Evolutionary conservation across 2,888 invertebrate genomes (phyloP).

Genomic region (Drosophila differens): DNA sequence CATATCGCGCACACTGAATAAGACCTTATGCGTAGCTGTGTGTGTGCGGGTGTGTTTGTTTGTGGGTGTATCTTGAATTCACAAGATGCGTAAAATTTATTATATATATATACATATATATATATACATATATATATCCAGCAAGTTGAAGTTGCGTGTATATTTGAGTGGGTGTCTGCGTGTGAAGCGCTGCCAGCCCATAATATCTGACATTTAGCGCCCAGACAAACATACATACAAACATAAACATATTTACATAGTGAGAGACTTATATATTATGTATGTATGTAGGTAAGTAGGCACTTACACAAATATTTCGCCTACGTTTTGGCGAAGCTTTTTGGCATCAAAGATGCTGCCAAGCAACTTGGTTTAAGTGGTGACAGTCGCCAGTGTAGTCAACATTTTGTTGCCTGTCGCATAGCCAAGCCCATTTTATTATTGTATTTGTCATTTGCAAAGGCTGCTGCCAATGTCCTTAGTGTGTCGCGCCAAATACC

Average conservation of each 20-base stretch:
- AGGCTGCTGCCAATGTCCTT: slow-evolving; percentile 33
- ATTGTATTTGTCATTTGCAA: slow-evolving; percentile 28
- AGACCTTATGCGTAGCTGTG: slow-evolving; percentile 2
- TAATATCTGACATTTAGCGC: slow-evolving; percentile 63
- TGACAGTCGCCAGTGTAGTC: background rate
- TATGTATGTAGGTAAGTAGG: slow-evolving; percentile 9
- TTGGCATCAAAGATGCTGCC: slow-evolving; percentile 28
- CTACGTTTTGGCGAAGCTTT: slow-evolving; percentile 57
- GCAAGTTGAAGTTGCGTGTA: slow-evolving; percentile 30
- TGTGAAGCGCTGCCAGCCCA: slow-evolving; percentile 45
- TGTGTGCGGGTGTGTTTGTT: slow-evolving; percentile 10
- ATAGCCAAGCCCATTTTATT: slow-evolving; percentile 24
- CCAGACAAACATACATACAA: slow-evolving; percentile 24
- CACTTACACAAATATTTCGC: slow-evolving; percentile 33
- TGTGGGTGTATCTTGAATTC: slow-evolving; percentile 21
- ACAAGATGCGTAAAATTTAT: slow-evolving; percentile 51
- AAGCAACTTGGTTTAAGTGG: slow-evolving; percentile 40
- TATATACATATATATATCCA: slow-evolving; percentile 29
- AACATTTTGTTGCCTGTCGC: slow-evolving; percentile 10
- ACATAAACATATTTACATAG: background rate
- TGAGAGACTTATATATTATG: background rate
- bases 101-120: slow-evolving; percentile 33
- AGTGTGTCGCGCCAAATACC: slow-evolving; percentile 51
- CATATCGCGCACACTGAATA: slow-evolving; percentile 7
- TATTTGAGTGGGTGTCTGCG: slow-evolving; percentile 26